phyloP scores from a whole-genome alignment of 2,797 vertebrate species.

The Enoplosus armatus region DNA sequence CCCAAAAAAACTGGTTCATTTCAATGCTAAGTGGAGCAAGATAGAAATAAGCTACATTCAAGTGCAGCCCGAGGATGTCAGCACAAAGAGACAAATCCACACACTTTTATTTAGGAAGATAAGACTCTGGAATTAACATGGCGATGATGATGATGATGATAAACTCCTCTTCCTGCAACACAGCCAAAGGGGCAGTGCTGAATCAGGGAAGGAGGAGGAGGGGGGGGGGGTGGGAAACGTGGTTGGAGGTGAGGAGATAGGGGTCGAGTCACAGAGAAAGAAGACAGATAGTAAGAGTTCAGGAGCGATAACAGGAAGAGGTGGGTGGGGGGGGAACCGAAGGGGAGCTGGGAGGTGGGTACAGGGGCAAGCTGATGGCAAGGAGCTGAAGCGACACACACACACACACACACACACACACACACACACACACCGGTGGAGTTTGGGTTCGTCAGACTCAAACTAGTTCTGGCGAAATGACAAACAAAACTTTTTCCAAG shows the following conservation, averaged over 20 bases:
- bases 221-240: background rate
- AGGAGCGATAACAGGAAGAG: conserved; percentile 28
- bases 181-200: conserved; percentile 55
- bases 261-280: conserved; percentile 13
- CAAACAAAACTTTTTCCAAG: background rate
- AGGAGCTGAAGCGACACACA: background rate
- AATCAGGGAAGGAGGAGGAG: conserved; percentile 53
- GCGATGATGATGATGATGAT: conserved; percentile 70
- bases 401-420: background rate
- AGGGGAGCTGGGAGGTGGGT: background rate
- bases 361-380: background rate
- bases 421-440: background rate
- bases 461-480: background rate
- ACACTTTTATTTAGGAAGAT: conserved; percentile 81
- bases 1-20: conserved; percentile 64
- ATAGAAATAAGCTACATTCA: conserved; percentile 59
- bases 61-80: conserved; percentile 77
- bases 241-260: conserved; percentile 51
- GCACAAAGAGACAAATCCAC: conserved; percentile 79
- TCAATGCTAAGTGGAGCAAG: conserved; percentile 64
- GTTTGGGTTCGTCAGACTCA: background rate
- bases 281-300: conserved; percentile 33
- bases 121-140: conserved; percentile 75
- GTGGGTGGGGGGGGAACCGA: background rate
- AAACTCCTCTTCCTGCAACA: conserved; percentile 55